Evolutionary conservation across 2,113 vertebrate genomes (phyloP).

Genomic region (Dasyurus viverrinus): DNA sequence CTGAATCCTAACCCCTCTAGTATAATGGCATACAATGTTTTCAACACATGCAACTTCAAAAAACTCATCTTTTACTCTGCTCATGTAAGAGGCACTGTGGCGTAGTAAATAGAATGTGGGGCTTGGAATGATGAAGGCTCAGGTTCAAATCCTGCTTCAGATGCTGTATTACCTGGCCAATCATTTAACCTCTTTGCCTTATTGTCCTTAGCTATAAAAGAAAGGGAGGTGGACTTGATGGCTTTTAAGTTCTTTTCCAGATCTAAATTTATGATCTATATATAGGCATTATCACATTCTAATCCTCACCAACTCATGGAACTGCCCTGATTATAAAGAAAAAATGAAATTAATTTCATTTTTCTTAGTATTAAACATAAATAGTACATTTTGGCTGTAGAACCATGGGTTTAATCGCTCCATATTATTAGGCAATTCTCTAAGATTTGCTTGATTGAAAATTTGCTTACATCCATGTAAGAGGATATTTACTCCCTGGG

Average conservation of each 20-base stretch:
- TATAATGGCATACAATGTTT: neutral
- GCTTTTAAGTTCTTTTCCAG: neutral
- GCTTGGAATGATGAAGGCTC: neutral
- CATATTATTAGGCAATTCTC: neutral
- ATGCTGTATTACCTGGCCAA: neutral
- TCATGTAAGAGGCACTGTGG: neutral
- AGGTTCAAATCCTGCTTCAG: neutral
- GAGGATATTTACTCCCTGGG: neutral
- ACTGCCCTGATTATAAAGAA: neutral
- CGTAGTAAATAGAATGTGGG: neutral
- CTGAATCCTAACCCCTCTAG: neutral
- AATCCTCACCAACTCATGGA: neutral
- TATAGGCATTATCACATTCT: neutral
- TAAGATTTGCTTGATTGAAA: neutral
- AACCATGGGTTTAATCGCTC: neutral
- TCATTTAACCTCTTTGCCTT: neutral
- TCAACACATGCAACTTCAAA: neutral
- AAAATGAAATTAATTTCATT: neutral
- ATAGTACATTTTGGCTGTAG: neutral
- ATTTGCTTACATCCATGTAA: neutral
- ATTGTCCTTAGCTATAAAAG: neutral
- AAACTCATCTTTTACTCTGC: neutral
- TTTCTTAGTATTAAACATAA: neutral
- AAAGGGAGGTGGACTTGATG: neutral
- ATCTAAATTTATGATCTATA: neutral